Evolutionary conservation across 2,113 vertebrate species (phyloP).

Genomic region (Phalacrocorax aristotelis): DNA sequence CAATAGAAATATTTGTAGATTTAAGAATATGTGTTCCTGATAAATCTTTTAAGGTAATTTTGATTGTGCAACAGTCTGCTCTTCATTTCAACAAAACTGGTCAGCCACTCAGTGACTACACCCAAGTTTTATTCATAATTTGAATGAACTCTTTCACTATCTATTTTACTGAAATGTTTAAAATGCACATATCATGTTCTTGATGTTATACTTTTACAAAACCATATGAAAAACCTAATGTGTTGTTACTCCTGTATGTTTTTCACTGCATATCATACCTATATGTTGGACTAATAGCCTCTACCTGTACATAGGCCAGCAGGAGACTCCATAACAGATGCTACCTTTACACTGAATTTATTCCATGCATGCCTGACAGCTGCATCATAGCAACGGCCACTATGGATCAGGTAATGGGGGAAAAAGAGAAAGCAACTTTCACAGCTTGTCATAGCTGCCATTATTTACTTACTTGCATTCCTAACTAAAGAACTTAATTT

Average conservation of each 20-base stretch:
- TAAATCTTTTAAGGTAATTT: neutral
- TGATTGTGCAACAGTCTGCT: neutral
- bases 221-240: neutral
- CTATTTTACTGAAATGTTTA: neutral
- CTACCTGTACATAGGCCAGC: neutral
- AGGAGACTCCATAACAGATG: neutral
- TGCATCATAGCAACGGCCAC: neutral
- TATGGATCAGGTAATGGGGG: neutral
- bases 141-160: neutral
- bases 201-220: neutral
- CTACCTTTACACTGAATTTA: neutral
- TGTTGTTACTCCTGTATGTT: neutral
- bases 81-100: neutral
- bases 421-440: neutral
- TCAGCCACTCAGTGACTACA: neutral
- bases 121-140: neutral
- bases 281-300: neutral
- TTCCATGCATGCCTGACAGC: neutral
- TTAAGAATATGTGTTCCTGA: neutral
- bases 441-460: neutral
- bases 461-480: neutral
- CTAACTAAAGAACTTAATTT: neutral
- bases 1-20: neutral
- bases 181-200: neutral
- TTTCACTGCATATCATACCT: neutral